These are phyloP conservation scores for Tapera naevia DNA, from an alignment of 2,797 vertebrate species.

Conservation along the genomic window DNA sequence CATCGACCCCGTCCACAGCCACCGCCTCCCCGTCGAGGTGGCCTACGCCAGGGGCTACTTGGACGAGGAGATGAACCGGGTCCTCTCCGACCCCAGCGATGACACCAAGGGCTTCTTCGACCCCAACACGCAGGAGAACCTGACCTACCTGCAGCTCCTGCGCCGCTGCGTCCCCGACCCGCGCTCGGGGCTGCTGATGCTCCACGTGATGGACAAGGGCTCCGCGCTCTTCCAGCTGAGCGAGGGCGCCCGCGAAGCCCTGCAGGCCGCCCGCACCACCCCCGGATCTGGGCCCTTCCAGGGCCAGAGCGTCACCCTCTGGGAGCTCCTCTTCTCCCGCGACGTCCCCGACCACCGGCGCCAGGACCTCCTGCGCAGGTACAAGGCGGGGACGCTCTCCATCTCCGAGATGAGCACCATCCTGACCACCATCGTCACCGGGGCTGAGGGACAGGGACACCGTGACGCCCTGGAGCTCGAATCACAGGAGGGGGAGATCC, in stretches of 20 bases:
- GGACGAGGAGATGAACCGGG: too few species aligned
- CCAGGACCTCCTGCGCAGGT: slow-evolving; percentile 53
- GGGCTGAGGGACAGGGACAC: slow-evolving; percentile 82
- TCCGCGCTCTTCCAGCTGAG: slow-evolving; percentile 44
- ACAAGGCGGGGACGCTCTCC: neutral
- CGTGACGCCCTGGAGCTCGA: slow-evolving; percentile 78
- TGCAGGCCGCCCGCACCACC: slow-evolving; percentile 26
- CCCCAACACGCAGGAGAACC: neutral
- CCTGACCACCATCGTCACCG: slow-evolving; percentile 43
- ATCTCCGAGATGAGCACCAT: slow-evolving; percentile 54
- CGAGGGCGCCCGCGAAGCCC: slow-evolving; percentile 9
- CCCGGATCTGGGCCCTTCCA: slow-evolving; percentile 65
- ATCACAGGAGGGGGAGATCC: slow-evolving; percentile 68
- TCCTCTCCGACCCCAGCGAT: neutral
- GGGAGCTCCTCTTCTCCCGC: slow-evolving; percentile 49
- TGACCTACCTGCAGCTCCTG: neutral
- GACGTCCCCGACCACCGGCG: slow-evolving; percentile 76
- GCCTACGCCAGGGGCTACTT: too few species aligned
- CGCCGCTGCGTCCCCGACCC: slow-evolving; percentile 24
- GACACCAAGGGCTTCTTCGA: neutral
- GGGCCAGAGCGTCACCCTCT: neutral
- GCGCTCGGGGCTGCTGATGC: slow-evolving; percentile 66
- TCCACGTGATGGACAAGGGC: slow-evolving; percentile 62
- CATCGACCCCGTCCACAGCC: too few species aligned
- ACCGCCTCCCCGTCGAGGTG: too few species aligned